Percentiles rank a stretch among this genome's conserved stretches.
These are phyloP conservation scores for Cygnus atratus DNA, from an alignment of 2,113 vertebrate species.

Conservation along the genomic window DNA sequence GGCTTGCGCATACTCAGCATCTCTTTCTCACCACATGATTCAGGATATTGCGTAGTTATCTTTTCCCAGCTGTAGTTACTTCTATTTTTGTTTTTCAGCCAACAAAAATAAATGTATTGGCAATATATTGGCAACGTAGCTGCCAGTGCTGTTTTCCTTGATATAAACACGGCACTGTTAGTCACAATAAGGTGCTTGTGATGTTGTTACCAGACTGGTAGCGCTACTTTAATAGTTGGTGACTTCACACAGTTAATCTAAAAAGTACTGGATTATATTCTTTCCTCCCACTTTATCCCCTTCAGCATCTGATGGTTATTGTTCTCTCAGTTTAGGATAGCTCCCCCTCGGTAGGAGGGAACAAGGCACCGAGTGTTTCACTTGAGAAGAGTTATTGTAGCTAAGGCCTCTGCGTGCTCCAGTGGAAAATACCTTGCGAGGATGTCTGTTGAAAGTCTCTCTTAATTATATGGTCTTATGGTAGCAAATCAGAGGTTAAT, in stretches of 20 bases:
- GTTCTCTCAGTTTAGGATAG: neutral
- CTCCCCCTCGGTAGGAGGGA: neutral
- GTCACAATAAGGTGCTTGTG: neutral
- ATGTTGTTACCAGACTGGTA: neutral
- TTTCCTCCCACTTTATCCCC: neutral
- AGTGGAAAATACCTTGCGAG: neutral
- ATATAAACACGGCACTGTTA: neutral
- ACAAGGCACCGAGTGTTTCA: neutral
- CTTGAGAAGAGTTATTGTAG: neutral
- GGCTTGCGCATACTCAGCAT: neutral
- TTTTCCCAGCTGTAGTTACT: neutral
- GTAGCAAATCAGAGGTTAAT: slow-evolving; percentile 20
- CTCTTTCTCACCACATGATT: neutral
- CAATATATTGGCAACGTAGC: neutral
- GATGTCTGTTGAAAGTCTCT: neutral
- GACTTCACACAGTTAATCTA: slow-evolving; percentile 8
- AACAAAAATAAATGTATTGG: neutral
- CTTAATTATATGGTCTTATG: neutral
- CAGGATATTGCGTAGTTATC: neutral
- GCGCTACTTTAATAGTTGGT: neutral
- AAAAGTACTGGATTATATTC: neutral
- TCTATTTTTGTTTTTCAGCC: slow-evolving; percentile 5
- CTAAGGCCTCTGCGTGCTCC: neutral
- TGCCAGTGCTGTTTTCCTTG: neutral
- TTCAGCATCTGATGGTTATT: slow-evolving; percentile 8